Evolutionary conservation across 2,113 vertebrate genomes (phyloP), one percentile per base, ranked within the genome.

Genomic region (Sakesphorus luctuosus): DNA sequence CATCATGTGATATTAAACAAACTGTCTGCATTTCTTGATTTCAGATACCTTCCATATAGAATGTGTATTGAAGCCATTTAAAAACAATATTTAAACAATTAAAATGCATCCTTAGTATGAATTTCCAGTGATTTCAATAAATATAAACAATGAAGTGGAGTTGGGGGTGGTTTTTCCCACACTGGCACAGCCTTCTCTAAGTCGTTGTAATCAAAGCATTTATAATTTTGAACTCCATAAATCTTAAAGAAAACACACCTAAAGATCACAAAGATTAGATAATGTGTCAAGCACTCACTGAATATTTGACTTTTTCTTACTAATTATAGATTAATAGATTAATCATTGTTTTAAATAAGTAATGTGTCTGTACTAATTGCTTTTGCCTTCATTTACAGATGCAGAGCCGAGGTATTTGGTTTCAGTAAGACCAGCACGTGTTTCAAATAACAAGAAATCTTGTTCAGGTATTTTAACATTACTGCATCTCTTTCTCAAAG

Each of bases 401-500:
- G 99, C 99, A 28, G 99, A 99, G 62, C 99, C 99, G 1, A 98
- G 99, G 77, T 99, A 99, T 91, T 97, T 99, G 82, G 98, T 99
- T 58, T 98, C 98, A 4, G 98, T 99, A 24, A 98, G 99, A 95
- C 98, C 98, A 18, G 98, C 98, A 56, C 98, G 98, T 8, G 46
- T 94, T 97, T 98, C 99, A 66, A 98, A 98, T 44, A 98, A 98
- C 90, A 99, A 99, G 97, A 99, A 99, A 82, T 97, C 98, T 10
- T 99, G 99, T 94, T 98, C 98, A 98, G 99, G 99, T 99, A 98
- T 66, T 55, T 63, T 74, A 40, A 50, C 21, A 72, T 94, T 79
- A 23, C n/a, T 61, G 13, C 15, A 76, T 61, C 12, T 69, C 50
- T 87, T 91, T 58, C 46, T 50, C 58, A 31, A 78, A 83, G 18